Evolutionary conservation across 2,113 vertebrate genomes (phyloP), one percentile per base, ranked within the genome.

Genomic region (Diphyllodes magnificus): DNA sequence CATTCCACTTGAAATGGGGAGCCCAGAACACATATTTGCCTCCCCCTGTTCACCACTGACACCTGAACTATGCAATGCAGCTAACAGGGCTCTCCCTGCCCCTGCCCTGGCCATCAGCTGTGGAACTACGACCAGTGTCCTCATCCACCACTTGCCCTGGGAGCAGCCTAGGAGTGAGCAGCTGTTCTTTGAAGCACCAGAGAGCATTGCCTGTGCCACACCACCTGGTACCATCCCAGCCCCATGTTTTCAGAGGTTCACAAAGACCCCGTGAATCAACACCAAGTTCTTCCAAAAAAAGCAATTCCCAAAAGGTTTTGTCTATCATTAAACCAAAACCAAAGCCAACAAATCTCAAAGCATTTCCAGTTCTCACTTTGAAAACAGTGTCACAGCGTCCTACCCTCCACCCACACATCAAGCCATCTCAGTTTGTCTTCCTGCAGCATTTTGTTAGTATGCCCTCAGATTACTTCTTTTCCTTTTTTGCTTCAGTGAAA

Each of bases 351-450:
- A 59, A 81, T 86, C 22, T 90, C 53, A 82, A 85, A 68, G 45
- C 42, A 65, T 69, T 94, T 93, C 37, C 85, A 93, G 88, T 90
- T 96, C 83, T 92, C 40, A 73, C 75, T 83, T 90, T 31, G 60
- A 73, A 92, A 93, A 90, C 54, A 85, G 66, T 73, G 63, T 90
- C 86, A 65, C 50, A 80, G 24, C 13, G 54, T 75, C 24, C 45
- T 51, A 84, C 44, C 23, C 63, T 90, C 60, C 50, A 90, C 45
- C 18, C 47, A 45, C 76, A 81, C 85, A 79, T 27, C 19, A 85
- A 80, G 69, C 18, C 17, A 50, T 13, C 75, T 76, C 40, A 57
- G 30, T 78, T 68, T 72, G n/a, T 50, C 54, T 73, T 83, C 60
- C 45, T 80, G 51, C 13, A 80, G 31, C 42, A 49, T 65, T 45